Conservation (phyloP, 2,797 vertebrate species). For the Staurois parvus region DNA sequence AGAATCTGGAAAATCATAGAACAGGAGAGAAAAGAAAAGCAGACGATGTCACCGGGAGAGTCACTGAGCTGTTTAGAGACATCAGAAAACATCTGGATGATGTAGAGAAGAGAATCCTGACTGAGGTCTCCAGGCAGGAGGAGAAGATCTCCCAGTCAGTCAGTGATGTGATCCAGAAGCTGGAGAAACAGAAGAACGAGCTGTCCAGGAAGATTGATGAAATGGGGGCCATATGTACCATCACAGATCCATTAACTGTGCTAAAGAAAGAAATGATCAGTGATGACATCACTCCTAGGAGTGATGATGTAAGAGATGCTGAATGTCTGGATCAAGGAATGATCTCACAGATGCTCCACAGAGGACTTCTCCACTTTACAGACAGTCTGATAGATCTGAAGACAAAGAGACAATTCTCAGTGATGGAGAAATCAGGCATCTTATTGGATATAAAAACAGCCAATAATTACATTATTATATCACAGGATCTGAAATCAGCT, state of each 20-base stretch:
- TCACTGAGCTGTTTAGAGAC: neutral
- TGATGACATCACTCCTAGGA: neutral
- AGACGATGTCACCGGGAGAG: neutral
- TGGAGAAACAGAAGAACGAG: neutral
- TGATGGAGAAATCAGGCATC: slow-evolving; percentile 7
- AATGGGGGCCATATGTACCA: neutral
- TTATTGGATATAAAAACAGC: slow-evolving; percentile 9
- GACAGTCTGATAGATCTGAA: neutral
- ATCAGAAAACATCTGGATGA: neutral
- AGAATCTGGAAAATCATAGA: neutral
- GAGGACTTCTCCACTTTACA: neutral
- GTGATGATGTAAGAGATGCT: neutral
- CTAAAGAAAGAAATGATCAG: neutral
- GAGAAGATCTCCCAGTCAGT: neutral
- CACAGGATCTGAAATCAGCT: slow-evolving; percentile 6
- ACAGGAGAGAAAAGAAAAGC: neutral
- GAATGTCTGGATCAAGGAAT: neutral
- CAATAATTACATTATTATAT: neutral
- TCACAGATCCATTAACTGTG: slow-evolving; percentile 1
- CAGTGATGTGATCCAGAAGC: neutral
- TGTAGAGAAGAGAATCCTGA: neutral
- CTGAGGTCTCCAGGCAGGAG: neutral
- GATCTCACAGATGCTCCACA: neutral
- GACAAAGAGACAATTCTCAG: neutral
- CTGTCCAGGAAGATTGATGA: neutral